These are phyloP conservation scores for Agonopterix arenella DNA, from an alignment of 2,888 invertebrate species.

Conservation along the genomic window DNA sequence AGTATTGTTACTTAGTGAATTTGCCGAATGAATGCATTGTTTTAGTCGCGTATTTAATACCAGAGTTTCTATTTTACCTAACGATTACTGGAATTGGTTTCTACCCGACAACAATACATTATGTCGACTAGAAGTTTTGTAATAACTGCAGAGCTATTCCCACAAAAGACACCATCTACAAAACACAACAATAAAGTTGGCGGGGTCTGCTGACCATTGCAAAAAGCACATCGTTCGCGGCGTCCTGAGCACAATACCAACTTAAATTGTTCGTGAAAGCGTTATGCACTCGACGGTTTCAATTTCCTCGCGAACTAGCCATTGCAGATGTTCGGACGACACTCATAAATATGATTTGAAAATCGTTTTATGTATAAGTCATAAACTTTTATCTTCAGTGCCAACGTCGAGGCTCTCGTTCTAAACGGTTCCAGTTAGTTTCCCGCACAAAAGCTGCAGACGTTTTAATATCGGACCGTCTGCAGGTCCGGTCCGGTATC, in stretches of 20 bases:
- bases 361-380: slow-evolving; percentile 75
- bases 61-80: too few relatives aligned
- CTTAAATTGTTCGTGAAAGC: slow-evolving; percentile 73
- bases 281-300: slow-evolving; percentile 70
- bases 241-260: slow-evolving; percentile 61
- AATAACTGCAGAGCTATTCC: slow-evolving; percentile 38
- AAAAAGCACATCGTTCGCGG: slow-evolving; percentile 55
- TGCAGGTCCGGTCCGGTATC: slow-evolving; percentile 42
- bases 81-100: too few relatives aligned
- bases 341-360: slow-evolving; percentile 75
- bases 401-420: slow-evolving; percentile 43
- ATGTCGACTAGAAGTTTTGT: slow-evolving; percentile 1
- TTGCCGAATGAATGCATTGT: too few relatives aligned
- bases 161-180: slow-evolving; percentile 46
- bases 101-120: too few relatives aligned
- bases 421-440: slow-evolving; percentile 63
- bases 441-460: slow-evolving; percentile 67
- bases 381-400: slow-evolving; percentile 71
- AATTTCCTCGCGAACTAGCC: slow-evolving; percentile 69
- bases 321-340: slow-evolving; percentile 66
- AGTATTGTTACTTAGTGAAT: too few relatives aligned
- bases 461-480: slow-evolving; percentile 68
- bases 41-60: too few relatives aligned
- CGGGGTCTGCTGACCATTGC: slow-evolving; percentile 54
- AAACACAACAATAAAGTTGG: slow-evolving; percentile 59